These are phyloP conservation scores for Agrenia bidenticulata DNA, from an alignment of 2,888 invertebrate species.

Conservation along the genomic window DNA sequence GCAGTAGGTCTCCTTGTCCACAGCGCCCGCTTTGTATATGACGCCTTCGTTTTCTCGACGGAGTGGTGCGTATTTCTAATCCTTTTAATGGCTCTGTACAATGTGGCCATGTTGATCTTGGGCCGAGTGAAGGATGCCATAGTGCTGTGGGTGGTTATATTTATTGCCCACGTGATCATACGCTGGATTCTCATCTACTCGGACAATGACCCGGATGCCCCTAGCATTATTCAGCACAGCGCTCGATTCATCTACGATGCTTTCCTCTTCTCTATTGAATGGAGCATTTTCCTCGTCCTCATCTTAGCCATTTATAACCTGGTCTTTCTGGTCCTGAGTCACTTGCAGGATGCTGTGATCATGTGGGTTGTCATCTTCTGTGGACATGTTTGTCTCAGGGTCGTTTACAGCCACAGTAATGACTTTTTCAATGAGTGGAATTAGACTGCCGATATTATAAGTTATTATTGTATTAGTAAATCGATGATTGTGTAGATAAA, in stretches of 20 bases:
- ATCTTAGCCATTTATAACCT: slow-evolving; percentile 36
- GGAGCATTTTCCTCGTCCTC: slow-evolving; percentile 37
- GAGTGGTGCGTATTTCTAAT: slow-evolving; percentile 47
- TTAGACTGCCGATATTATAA: too few relatives aligned
- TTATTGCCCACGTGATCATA: slow-evolving; percentile 28
- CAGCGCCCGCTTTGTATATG: slow-evolving; percentile 32
- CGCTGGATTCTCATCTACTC: slow-evolving; percentile 15
- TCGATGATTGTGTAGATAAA: too few relatives aligned
- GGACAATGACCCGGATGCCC: slow-evolving; percentile 19
- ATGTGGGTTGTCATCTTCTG: slow-evolving; percentile 43
- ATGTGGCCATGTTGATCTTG: slow-evolving; percentile 29
- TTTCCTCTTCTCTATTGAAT: slow-evolving; percentile 41
- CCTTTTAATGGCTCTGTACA: slow-evolving; percentile 39
- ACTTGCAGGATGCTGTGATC: slow-evolving; percentile 32
- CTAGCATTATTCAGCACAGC: slow-evolving; percentile 9
- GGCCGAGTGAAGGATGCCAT: slow-evolving; percentile 31
- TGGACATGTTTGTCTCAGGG: slow-evolving; percentile 22
- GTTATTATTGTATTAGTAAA: too few relatives aligned
- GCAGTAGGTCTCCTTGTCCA: slow-evolving; percentile 28
- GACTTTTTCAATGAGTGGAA: too few relatives aligned
- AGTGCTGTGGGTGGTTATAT: slow-evolving; percentile 36
- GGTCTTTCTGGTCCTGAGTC: slow-evolving; percentile 13
- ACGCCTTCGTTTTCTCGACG: slow-evolving; percentile 39
- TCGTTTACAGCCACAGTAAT: slow-evolving; percentile 20
- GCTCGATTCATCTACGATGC: slow-evolving; percentile 42